phyloP scores from a whole-genome alignment of 1,140 invertebrate genomes.

The Microplitis demolitor region DNA sequence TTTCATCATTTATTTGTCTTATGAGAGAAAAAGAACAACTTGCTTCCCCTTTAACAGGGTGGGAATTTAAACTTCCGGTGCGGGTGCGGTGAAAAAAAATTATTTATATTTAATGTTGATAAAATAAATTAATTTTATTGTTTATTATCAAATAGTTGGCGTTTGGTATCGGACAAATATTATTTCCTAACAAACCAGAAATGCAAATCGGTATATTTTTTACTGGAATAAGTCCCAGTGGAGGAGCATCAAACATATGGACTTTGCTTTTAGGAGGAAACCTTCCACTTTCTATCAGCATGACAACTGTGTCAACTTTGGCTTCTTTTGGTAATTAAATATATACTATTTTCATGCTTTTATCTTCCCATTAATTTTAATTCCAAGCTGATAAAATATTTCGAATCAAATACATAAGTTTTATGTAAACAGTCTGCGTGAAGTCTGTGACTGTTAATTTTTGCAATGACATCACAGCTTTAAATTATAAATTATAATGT shows the following conservation, averaged over 20 bases:
- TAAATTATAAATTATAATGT: slow-evolving; percentile 19
- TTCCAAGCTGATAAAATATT: neutral
- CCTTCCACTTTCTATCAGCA: slow-evolving; percentile 86
- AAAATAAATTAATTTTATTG: slow-evolving; percentile 10
- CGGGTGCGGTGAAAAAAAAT: neutral
- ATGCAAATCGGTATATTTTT: slow-evolving; percentile 89
- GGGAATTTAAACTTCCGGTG: no score
- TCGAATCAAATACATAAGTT: no score
- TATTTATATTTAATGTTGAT: neutral
- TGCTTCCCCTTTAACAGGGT: no score
- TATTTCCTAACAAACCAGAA: slow-evolving; percentile 73
- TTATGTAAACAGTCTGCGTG: no score
- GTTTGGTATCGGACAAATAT: slow-evolving; percentile 72
- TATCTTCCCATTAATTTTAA: slow-evolving; percentile 14
- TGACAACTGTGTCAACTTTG: slow-evolving; percentile 91
- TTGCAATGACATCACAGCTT: neutral
- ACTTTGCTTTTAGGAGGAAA: slow-evolving; percentile 86
- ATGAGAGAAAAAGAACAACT: no score
- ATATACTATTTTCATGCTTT: neutral
- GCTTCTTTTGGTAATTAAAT: slow-evolving; percentile 74
- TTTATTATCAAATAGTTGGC: slow-evolving; percentile 67
- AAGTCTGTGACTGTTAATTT: slow-evolving; percentile 4
- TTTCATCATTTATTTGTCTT: no score
- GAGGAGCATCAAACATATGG: slow-evolving; percentile 96
- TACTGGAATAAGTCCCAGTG: slow-evolving; percentile 87